Evolutionary conservation across 1,140 invertebrate genomes (phyloP), one percentile per base, ranked within the genome.

Genomic region (Venturia canescens): DNA sequence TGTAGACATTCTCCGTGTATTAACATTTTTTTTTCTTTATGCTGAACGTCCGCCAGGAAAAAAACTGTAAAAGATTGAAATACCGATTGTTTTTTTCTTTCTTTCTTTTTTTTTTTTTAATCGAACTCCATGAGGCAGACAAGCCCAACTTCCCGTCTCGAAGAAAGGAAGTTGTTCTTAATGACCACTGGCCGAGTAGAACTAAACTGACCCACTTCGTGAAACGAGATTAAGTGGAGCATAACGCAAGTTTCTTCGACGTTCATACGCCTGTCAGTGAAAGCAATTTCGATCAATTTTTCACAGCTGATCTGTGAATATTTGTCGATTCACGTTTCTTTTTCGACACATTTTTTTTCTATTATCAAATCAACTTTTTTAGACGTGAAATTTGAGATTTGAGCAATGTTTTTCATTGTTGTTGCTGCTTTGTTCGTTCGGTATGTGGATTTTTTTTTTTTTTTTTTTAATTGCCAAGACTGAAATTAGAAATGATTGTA

Each of bases 191-290:
- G 31, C 48, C 72, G 50, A 34, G 75, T 82, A 79, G 16, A n/a
- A 74, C 21, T 63, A 26, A 53, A 53, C 31, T 80, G 81, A 82
- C 81, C 81, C 74, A 82, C 81, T 80, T 82, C 38, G 26, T 53
- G 18, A 69, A 75, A 23, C 29, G 31, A 69, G 50, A 80, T 71
- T 82, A 82, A 82, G 81, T 80, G 72, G 81, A 82, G 81, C 81
- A 70, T 79, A 82, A 77, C 81, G 48, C 57, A 44, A 23, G 60
- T 27, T 57, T 57, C 53, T 57, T 57, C 53, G 53, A 11, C 76
- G 57, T 57, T 57, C 18, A 16, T 57, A 57, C 18, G 31, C 50
- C 60, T 72, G 70, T 60, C 53, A 66, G 75, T 77, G 75, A 77
- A 77, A 77, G 75, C 60, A 77, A 34, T 77, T 77, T 60, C 13